Conservation (phyloP, 2,113 vertebrate species). For the Riparia riparia region DNA sequence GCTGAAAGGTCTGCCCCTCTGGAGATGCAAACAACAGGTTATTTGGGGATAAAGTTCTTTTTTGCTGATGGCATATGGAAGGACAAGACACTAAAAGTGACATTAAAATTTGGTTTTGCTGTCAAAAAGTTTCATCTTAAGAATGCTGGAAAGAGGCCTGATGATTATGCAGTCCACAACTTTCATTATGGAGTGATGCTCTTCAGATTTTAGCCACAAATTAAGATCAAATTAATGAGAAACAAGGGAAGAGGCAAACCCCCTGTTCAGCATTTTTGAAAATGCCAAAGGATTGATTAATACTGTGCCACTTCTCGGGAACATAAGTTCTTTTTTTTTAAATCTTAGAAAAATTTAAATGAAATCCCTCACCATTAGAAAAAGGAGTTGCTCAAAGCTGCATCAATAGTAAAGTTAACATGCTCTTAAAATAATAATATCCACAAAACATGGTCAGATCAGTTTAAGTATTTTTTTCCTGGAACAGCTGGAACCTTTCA, state of each 20-base stretch:
- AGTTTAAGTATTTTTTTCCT: background rate
- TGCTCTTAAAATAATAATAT: background rate
- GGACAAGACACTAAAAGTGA: background rate
- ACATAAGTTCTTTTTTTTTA: background rate
- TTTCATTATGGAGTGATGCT: accelerated
- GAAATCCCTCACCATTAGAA: background rate
- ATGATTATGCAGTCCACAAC: background rate
- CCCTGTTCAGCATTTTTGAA: background rate
- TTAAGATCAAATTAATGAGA: background rate
- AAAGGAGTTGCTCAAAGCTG: background rate
- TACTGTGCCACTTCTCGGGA: background rate
- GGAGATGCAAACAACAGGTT: background rate
- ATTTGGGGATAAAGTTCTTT: background rate
- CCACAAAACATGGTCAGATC: background rate
- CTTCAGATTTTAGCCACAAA: background rate
- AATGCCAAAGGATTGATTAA: background rate
- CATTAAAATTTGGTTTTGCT: background rate
- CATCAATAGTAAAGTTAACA: background rate
- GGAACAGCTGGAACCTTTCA: background rate
- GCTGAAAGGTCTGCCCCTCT: constrained; percentile 94
- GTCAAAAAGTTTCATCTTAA: background rate
- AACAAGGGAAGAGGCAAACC: background rate
- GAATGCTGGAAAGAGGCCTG: background rate
- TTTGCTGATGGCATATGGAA: background rate
- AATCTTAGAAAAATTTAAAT: background rate